These are phyloP conservation scores for Mugil cephalus DNA, from an alignment of 2,113 vertebrate species.

Conservation along the genomic window DNA sequence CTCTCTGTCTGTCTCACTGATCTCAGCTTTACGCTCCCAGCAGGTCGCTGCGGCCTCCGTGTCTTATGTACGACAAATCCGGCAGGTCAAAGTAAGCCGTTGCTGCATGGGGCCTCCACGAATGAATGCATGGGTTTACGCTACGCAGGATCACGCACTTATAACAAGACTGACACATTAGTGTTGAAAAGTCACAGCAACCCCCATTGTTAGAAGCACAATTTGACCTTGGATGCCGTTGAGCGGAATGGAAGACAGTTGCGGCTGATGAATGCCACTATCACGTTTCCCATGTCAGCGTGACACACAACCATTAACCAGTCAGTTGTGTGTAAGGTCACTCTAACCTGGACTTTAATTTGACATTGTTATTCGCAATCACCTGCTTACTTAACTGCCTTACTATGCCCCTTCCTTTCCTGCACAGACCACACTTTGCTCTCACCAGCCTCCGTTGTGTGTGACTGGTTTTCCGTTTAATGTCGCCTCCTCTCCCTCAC, in stretches of 20 bases:
- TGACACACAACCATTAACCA: slow-evolving; percentile 59
- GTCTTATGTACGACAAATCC: slow-evolving; percentile 2
- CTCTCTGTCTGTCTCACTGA: slow-evolving; percentile 16
- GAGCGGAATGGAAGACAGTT: slow-evolving; percentile 46
- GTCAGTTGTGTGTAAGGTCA: slow-evolving; percentile 56
- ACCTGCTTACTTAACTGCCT: slow-evolving; percentile 16
- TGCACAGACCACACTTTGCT: neutral
- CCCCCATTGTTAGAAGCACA: slow-evolving; percentile 48
- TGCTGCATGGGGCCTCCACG: slow-evolving; percentile 8
- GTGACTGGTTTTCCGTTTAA: neutral
- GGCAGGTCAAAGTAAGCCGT: slow-evolving; percentile 46
- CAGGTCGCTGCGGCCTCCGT: slow-evolving; percentile 49
- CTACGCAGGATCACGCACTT: slow-evolving; percentile 5
- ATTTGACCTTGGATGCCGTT: slow-evolving; percentile 49
- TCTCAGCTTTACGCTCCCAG: slow-evolving; percentile 25
- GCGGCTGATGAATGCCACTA: slow-evolving; percentile 57
- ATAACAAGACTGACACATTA: slow-evolving; percentile 29
- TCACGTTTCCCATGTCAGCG: slow-evolving; percentile 71
- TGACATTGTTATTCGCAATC: slow-evolving; percentile 25
- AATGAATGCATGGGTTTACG: slow-evolving; percentile 13
- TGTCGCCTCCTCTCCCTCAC: neutral
- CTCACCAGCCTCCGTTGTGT: neutral
- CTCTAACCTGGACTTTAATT: slow-evolving; percentile 43
- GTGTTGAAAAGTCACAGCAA: slow-evolving; percentile 68
- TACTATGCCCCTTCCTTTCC: neutral